phyloP scores from a whole-genome alignment of 1,140 invertebrate species.

The Temnothorax longispinosus region DNA sequence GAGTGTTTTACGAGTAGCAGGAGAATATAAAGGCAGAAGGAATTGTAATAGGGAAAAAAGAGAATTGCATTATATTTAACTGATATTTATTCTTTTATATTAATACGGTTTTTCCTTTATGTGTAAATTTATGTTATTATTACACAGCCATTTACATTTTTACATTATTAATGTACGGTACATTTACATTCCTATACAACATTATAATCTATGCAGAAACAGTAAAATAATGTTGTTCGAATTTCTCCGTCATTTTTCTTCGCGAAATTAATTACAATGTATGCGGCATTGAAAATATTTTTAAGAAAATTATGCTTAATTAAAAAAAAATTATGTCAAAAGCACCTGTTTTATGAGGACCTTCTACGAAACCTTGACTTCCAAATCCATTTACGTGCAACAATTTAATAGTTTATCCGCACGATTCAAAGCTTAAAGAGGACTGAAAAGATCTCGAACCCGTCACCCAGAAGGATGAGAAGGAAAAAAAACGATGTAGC shows the following conservation, averaged over 20 bases:
- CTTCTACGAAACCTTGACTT: background rate
- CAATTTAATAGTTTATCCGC: background rate
- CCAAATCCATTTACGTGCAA: background rate
- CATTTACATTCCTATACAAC: background rate
- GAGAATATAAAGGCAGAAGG: background rate
- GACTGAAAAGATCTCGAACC: slow-evolving; percentile 19
- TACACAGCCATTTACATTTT: background rate
- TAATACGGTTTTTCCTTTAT: background rate
- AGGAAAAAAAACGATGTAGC: slow-evolving; percentile 3
- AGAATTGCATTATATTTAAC: background rate
- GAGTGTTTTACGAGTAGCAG: background rate
- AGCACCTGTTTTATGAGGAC: background rate
- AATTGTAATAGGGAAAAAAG: background rate
- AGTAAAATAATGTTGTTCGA: background rate
- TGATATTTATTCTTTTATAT: background rate
- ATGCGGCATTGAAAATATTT: background rate
- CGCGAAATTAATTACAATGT: background rate
- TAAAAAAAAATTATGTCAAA: background rate
- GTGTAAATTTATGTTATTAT: slow-evolving; percentile 11
- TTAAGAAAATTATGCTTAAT: background rate
- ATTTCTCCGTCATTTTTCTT: background rate
- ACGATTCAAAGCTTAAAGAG: background rate
- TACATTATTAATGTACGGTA: background rate
- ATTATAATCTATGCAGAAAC: background rate
- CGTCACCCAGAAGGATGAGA: background rate